These are phyloP conservation scores for Bombus picipes DNA, from an alignment of 1,140 invertebrate genomes.

Conservation along the genomic window DNA sequence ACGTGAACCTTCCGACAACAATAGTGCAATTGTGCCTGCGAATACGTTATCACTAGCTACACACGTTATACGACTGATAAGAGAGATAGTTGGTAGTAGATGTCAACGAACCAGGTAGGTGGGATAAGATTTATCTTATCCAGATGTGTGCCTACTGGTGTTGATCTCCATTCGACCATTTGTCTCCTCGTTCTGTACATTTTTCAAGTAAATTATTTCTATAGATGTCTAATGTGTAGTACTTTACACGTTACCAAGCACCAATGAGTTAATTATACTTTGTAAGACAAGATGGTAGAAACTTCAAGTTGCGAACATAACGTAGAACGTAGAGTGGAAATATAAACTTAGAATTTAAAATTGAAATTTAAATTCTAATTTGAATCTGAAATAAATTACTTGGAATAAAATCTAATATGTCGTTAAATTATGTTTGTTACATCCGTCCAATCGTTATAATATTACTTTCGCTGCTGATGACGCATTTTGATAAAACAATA, in stretches of 20 bases:
- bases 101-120: slow-evolving; percentile 59
- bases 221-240: no score
- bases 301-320: not conserved
- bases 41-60: slow-evolving; percentile 9
- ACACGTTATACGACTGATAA: slow-evolving; percentile 40
- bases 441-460: no score
- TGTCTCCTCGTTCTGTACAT: not conserved
- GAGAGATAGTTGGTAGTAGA: slow-evolving; percentile 18
- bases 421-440: no score
- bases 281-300: not conserved
- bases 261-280: not conserved
- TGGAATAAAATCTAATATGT: no score
- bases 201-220: not conserved
- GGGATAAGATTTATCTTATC: slow-evolving; percentile 60
- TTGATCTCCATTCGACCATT: slow-evolving; percentile 27
- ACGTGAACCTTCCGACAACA: slow-evolving; percentile 5
- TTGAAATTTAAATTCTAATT: not conserved
- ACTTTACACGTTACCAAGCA: not conserved
- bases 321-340: not conserved
- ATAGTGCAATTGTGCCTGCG: slow-evolving; percentile 39
- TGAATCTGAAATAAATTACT: no score
- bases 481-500: not conserved
- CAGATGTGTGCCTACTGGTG: slow-evolving; percentile 52
- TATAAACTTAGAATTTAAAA: not conserved
- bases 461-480: no score